Percentiles rank a stretch among this genome's conserved stretches.
Evolutionary conservation across 2,797 vertebrate species (phyloP).

Genomic region (Myotis vivesi): DNA sequence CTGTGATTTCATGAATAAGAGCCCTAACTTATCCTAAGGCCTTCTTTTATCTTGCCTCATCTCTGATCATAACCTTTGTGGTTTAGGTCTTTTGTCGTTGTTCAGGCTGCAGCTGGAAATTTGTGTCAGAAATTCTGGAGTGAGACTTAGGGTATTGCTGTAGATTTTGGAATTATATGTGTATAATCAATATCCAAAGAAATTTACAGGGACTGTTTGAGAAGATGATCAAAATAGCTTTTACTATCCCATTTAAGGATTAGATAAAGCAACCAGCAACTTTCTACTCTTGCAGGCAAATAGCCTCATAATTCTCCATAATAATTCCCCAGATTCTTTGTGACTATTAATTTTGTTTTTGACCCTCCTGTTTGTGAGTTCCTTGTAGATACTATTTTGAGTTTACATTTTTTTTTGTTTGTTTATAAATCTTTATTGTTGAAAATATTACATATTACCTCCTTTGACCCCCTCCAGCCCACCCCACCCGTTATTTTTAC

Average conservation of each 20-base stretch:
- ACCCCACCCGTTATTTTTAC: too few species aligned
- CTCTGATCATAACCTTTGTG: not conserved
- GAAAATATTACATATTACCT: too few species aligned
- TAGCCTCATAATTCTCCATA: not conserved
- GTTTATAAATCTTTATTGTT: too few species aligned
- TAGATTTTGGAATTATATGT: not conserved
- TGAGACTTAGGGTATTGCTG: not conserved
- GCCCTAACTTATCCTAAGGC: not conserved
- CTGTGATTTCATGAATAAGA: not conserved
- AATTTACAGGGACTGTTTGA: not conserved
- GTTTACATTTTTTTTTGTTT: not conserved
- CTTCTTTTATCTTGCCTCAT: conserved; percentile 8
- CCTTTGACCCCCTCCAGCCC: too few species aligned
- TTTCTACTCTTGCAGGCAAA: not conserved
- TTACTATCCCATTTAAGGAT: not conserved
- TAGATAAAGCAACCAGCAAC: not conserved
- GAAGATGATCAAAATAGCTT: not conserved
- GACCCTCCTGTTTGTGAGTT: not conserved
- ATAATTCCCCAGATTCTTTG: not conserved
- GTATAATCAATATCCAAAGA: not conserved
- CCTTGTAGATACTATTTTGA: not conserved
- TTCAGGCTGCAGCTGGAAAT: not conserved
- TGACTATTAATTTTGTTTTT: not conserved
- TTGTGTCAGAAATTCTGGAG: not conserved
- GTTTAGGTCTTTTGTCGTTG: not conserved